These are phyloP conservation scores for Sebastes itinus DNA, from an alignment of 2,797 vertebrate species.

Conservation along the genomic window DNA sequence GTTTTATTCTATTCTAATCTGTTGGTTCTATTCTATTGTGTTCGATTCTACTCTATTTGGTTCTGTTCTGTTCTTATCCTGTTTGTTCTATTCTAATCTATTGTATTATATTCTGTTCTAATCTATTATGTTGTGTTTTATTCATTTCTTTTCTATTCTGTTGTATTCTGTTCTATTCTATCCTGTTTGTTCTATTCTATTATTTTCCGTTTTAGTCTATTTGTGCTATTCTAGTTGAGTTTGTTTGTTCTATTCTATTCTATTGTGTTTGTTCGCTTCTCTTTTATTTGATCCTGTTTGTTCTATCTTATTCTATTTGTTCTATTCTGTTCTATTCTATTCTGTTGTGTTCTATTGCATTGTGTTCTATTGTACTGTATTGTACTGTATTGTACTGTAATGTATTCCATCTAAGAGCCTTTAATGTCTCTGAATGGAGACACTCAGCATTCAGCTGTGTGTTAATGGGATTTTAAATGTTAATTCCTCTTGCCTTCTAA, in stretches of 20 bases:
- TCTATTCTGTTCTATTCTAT: not conserved
- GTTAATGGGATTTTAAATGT: slow-evolving; percentile 52
- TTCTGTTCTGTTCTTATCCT: no score
- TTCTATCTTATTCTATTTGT: not conserved
- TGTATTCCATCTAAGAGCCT: not conserved
- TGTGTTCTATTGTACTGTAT: not conserved
- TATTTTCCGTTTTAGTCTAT: not conserved
- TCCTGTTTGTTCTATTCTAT: not conserved
- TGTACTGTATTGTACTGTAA: not conserved
- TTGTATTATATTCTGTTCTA: no score
- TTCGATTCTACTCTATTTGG: no score
- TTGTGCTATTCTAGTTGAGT: not conserved
- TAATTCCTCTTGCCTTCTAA: slow-evolving; percentile 41
- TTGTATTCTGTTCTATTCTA: no score
- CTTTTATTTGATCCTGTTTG: not conserved
- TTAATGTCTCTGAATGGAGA: slow-evolving; percentile 24
- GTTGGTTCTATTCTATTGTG: no score
- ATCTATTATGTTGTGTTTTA: no score
- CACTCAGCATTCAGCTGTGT: slow-evolving; percentile 19
- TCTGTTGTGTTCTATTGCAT: not conserved
- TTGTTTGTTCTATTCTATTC: not conserved
- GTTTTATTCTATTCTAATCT: no score
- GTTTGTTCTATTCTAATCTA: no score
- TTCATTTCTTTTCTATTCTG: no score
- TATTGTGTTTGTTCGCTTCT: not conserved